Evolutionary conservation across 2,888 invertebrate species (phyloP).

Genomic region (Mythimna pallens): DNA sequence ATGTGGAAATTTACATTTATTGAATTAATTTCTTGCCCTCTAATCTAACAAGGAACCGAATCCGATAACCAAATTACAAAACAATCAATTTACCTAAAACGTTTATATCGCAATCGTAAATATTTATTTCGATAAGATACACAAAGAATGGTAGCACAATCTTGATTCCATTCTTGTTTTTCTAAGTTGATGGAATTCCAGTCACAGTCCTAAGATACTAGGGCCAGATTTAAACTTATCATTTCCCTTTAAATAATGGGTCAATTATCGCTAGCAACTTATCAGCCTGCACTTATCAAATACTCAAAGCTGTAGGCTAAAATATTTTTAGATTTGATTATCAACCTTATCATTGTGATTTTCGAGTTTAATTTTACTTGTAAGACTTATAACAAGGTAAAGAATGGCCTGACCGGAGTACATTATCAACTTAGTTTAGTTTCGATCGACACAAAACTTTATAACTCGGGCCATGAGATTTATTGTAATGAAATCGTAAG

Average conservation of each 20-base stretch:
- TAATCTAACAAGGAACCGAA: conserved; percentile 45
- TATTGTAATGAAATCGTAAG: conserved; percentile 86
- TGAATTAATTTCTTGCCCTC: conserved; percentile 34
- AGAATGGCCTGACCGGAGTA: conserved; percentile 79
- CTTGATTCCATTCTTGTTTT: conserved; percentile 55
- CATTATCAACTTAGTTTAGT: conserved; percentile 83
- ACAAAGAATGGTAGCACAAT: conserved; percentile 43
- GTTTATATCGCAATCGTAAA: conserved; percentile 49
- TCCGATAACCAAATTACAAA: conserved; percentile 40
- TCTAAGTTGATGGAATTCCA: conserved; percentile 62
- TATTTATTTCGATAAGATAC: conserved; percentile 51
- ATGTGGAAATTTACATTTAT: conserved; percentile 14
- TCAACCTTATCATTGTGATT: conserved; percentile 55
- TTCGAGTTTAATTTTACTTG: conserved; percentile 68
- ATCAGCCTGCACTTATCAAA: conserved; percentile 79
- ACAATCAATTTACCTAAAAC: conserved; percentile 43
- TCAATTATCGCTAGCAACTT: conserved; percentile 80
- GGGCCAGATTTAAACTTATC: conserved; percentile 72
- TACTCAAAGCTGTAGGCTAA: conserved; percentile 68
- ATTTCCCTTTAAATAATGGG: conserved; percentile 79
- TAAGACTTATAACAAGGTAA: conserved; percentile 67
- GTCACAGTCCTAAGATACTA: conserved; percentile 65
- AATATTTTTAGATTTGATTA: conserved; percentile 52
- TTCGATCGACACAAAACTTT: conserved; percentile 84
- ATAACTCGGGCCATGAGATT: conserved; percentile 82